These are phyloP conservation scores for Euzophera pinguis DNA, from an alignment of 2,888 invertebrate genomes.

Conservation along the genomic window DNA sequence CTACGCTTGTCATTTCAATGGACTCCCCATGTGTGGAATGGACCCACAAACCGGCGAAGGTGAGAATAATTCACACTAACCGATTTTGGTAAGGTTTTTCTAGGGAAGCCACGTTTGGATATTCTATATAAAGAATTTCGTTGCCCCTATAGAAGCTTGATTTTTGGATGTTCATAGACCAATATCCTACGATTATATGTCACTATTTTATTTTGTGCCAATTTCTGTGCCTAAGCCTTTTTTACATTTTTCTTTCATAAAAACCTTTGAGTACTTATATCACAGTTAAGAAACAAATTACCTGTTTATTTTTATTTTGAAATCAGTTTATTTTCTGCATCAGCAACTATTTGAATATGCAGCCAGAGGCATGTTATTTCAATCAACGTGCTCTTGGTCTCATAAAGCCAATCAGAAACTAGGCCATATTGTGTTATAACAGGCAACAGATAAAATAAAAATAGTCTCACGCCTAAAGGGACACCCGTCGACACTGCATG, in stretches of 20 bases:
- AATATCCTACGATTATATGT: no score
- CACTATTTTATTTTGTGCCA: no score
- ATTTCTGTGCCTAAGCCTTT: no score
- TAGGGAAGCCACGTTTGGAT: conserved; percentile 8
- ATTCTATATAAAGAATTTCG: conserved; percentile 1
- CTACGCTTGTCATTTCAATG: conserved; percentile 42
- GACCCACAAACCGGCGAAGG: conserved; percentile 31
- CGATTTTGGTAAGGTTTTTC: conserved; percentile 4
- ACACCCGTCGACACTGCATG: neutral
- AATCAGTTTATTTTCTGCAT: no score
- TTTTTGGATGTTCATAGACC: no score
- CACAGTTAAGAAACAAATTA: no score
- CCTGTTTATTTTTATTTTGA: no score
- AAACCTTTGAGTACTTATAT: no score
- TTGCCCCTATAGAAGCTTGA: no score
- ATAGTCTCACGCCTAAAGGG: neutral
- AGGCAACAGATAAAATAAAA: neutral
- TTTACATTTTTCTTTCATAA: no score
- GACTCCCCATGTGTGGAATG: conserved; percentile 37
- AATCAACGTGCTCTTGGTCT: neutral
- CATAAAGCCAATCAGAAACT: neutral
- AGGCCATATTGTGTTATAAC: neutral
- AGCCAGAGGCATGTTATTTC: no score
- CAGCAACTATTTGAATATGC: no score
- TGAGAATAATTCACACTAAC: conserved; percentile 16